Conservation (phyloP, 2,113 vertebrate species). For the Psettodes erumei region DNA sequence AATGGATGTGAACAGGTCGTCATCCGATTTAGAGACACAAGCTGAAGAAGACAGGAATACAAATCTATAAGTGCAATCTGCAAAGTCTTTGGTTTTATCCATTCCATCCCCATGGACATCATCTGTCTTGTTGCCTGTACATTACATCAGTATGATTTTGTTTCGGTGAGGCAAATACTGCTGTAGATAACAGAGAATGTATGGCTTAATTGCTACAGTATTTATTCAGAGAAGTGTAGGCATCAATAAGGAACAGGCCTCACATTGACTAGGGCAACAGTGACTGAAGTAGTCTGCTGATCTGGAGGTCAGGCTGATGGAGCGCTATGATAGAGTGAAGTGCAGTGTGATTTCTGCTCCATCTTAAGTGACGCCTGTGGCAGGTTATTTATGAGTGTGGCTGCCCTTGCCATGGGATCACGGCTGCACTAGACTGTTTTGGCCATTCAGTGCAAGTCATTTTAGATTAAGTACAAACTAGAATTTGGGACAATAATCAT, state of each 20-base stretch:
- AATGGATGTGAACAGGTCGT: constrained; percentile 60
- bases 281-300: constrained; percentile 18
- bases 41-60: constrained; percentile 13
- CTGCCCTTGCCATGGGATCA: constrained; percentile 69
- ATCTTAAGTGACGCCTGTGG: constrained; percentile 75
- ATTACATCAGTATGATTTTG: neutral
- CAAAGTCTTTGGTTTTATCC: constrained; percentile 20
- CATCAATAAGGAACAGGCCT: constrained; percentile 27
- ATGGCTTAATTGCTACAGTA: constrained; percentile 19
- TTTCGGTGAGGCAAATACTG: constrained; percentile 18
- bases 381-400: constrained; percentile 63
- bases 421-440: constrained; percentile 48
- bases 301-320: constrained; percentile 17
- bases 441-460: constrained; percentile 25
- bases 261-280: constrained; percentile 9
- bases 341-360: constrained; percentile 57
- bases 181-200: constrained; percentile 22
- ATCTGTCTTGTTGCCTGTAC: constrained; percentile 37
- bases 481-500: neutral
- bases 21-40: constrained; percentile 42
- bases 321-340: constrained; percentile 50
- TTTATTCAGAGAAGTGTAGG: constrained; percentile 9
- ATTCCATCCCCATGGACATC: constrained; percentile 18
- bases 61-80: constrained; percentile 45
- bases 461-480: constrained; percentile 19